Evolutionary conservation across 1,140 invertebrate species (phyloP), one percentile per base, ranked within the genome.

Genomic region (Cherax destructor): DNA sequence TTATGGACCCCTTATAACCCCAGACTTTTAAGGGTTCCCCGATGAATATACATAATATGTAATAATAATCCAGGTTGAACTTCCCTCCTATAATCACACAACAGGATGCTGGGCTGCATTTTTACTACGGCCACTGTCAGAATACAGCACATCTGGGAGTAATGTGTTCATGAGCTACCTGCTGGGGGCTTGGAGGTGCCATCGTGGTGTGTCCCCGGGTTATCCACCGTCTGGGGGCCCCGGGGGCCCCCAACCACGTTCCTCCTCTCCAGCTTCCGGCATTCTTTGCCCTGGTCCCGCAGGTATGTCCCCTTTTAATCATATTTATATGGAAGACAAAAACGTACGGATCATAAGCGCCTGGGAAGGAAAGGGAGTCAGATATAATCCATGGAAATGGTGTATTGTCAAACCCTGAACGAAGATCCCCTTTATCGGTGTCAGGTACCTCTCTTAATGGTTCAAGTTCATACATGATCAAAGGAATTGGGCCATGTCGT

Each of bases 151-250:
- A 92, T 79, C 88, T 93, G 41, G 91, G 85, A 72, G 74, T 74
- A 90, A 88, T 83, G 61, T 93, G 16, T 93, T 94, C 86, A 76
- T 92, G 24, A 93, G 91, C 72, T 94, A 93, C 89, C 91, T 94
- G 79, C 92, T 94, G 13, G 93, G 93, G n/a, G 90, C 92, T 92
- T 94, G 21, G 94, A 94, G 86, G 85, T 94, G n/a, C 93, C 94
- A 10, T 88, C 93, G 16, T 93, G 92, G 91, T 84, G 90, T 16
- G 81, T 93, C 9, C 92, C 93, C 21, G 79, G 24, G 79, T 94
- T 65, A 92, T 93, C 11, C 88, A 94, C 77, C 88, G 90, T 10
- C 79, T 92, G n/a, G 11, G 93, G 93, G 10, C 76, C 92, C 9
- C 49, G 83, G 0, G 65, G 87, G 16, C 89, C 93, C 85, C 93